Evolutionary conservation across 2,113 vertebrate species (phyloP).

Genomic region (Coregonus clupeaformis): DNA sequence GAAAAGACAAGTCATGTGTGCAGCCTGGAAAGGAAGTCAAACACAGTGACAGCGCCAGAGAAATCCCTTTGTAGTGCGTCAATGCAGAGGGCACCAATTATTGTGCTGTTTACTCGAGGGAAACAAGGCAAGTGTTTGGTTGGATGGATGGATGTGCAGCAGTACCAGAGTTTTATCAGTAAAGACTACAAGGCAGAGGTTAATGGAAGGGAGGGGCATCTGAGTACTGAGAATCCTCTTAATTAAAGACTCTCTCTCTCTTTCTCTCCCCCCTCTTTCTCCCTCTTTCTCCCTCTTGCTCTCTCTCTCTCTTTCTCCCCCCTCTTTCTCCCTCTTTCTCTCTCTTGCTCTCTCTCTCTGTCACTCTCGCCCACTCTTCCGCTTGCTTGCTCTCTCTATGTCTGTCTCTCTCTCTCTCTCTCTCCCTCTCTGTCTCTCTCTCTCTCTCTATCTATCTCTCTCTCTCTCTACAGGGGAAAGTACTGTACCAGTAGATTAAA

Average conservation of each 20-base stretch:
- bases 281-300: no score
- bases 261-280: no score
- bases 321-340: no score
- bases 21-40: conserved; percentile 44
- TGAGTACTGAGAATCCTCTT: conserved; percentile 19
- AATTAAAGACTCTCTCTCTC: neutral
- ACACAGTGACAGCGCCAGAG: conserved; percentile 11
- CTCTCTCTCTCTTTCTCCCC: no score
- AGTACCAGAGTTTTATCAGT: conserved; percentile 32
- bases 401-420: no score
- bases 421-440: no score
- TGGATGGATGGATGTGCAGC: conserved; percentile 31
- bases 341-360: no score
- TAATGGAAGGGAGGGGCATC: conserved; percentile 47
- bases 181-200: conserved; percentile 42
- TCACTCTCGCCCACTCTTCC: no score
- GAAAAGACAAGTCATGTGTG: conserved; percentile 46
- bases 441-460: no score
- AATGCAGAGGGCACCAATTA: conserved; percentile 32
- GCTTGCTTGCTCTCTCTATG: no score
- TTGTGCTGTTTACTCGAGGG: conserved; percentile 39
- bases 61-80: conserved; percentile 45
- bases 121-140: conserved; percentile 31
- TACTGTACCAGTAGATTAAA: conserved; percentile 26
- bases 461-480: conserved; percentile 4